Conservation (phyloP, 1,140 invertebrate species). For the Branchinecta lindahli region DNA sequence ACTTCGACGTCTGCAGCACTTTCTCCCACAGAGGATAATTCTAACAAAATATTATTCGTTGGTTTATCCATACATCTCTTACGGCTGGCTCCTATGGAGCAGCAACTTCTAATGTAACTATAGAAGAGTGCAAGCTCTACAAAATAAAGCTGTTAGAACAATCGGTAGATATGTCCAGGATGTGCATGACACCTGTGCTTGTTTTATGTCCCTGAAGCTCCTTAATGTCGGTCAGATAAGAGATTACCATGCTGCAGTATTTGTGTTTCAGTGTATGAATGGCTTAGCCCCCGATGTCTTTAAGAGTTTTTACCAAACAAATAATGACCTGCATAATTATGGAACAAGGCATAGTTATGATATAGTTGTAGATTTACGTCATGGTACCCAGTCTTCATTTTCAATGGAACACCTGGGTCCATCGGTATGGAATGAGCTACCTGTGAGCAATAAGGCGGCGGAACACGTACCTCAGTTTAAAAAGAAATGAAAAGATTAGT, state of each 20-base stretch:
- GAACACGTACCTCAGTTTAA: slow-evolving; percentile 9
- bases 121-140: slow-evolving; percentile 9
- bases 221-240: slow-evolving; percentile 8
- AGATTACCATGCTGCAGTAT: not conserved
- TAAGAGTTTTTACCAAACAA: not conserved
- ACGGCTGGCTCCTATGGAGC: not conserved
- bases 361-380: not conserved
- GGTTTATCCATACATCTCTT: slow-evolving; percentile 2
- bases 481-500: not conserved
- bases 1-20: not conserved
- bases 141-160: slow-evolving; percentile 4
- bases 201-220: slow-evolving; percentile 5
- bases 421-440: not conserved
- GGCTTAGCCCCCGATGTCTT: not conserved
- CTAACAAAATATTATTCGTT: not conserved
- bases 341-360: not conserved
- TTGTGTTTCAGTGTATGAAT: slow-evolving; percentile 4
- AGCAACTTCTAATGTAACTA: not conserved
- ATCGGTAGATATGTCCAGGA: not conserved
- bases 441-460: not conserved
- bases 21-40: slow-evolving; percentile 2
- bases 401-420: not conserved
- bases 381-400: not conserved
- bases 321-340: not conserved
- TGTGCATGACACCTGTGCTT: not conserved